Base-by-base conservation (phyloP, 2,888 invertebrate genomes). In the Apantesis nais region DNA sequence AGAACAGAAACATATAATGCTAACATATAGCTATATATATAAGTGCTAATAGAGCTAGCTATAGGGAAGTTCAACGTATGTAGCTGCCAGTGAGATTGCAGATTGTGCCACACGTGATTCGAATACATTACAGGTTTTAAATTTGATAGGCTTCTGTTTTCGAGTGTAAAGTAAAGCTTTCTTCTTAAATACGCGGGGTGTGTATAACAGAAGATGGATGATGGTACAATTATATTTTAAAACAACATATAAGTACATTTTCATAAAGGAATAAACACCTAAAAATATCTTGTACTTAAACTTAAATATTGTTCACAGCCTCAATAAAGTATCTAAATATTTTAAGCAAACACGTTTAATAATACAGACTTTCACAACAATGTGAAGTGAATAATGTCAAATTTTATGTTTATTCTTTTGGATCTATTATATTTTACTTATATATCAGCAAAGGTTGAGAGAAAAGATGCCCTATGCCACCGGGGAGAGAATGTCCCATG, bases 51-150 rank as follows among this genome's bases (percentile, higher is more conserved):
- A 60, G n/a, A 66, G 34, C 65, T 62, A n/a, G 62, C 44, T 66
- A n/a, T n/a, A n/a, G 5, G 22, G 31, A 67, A 69, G 66, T 74
- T 63, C 12, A 68, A 75, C 62, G 70, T 66, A 44, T 65, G 72
- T 69, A 39, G 25, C 41, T 63, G 25, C 29, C 25, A 25, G 44
- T 65, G 62, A 16, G 67, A 73, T 72, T 62, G 62, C 41, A 70
- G 64, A 68, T 67, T 67, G 63, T 41, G 14, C 60, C 44, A 78
- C 75, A 74, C 85, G 86, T 88, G 88, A 83, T 81, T 66, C 73
- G 86, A 88, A 88, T 88, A 85, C 70, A 83, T 86, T 85, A 84
- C 76, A 74, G 75, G 72, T 79, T 71, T 77, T 70, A 62, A 41
- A 63, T 63, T 44, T 66, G 22, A 68, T 16, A 62, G 48, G 52